Percentiles rank a stretch among this genome's conserved stretches.
Conservation (phyloP, 2,797 vertebrate species). For the Streptopelia turtur region DNA sequence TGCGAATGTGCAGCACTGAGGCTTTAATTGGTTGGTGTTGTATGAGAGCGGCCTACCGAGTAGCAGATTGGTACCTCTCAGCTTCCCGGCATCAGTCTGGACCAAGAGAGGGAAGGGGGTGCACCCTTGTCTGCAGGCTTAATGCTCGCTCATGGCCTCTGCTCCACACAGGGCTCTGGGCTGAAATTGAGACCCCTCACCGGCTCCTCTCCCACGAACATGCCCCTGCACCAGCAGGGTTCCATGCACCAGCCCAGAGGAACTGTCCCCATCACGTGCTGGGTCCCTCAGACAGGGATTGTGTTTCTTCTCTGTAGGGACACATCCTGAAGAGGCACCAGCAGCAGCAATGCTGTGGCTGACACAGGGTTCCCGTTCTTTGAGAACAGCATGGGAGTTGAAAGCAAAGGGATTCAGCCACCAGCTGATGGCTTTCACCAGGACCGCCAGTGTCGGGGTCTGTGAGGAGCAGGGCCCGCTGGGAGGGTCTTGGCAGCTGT, state of each 20-base stretch:
- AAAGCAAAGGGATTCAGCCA: not conserved
- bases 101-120: not conserved
- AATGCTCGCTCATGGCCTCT: fast-evolving
- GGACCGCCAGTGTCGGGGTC: not conserved
- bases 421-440: not conserved
- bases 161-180: not conserved
- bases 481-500: not conserved
- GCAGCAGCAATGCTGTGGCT: not conserved
- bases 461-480: not conserved
- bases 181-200: not conserved
- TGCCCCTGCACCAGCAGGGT: not conserved
- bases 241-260: not conserved
- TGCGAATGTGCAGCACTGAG: not conserved
- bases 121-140: not conserved
- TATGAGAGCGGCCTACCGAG: fast-evolving
- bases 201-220: not conserved
- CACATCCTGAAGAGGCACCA: not conserved
- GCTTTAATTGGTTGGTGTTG: not conserved
- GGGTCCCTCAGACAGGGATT: fast-evolving
- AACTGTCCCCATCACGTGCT: fast-evolving
- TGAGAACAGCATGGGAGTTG: not conserved
- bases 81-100: not conserved
- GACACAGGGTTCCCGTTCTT: not conserved
- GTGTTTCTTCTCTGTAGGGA: not conserved
- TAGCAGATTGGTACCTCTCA: not conserved